Evolutionary conservation across 2,797 vertebrate genomes (phyloP), one percentile per base, ranked within the genome.

Genomic region (Sebastes cheni): DNA sequence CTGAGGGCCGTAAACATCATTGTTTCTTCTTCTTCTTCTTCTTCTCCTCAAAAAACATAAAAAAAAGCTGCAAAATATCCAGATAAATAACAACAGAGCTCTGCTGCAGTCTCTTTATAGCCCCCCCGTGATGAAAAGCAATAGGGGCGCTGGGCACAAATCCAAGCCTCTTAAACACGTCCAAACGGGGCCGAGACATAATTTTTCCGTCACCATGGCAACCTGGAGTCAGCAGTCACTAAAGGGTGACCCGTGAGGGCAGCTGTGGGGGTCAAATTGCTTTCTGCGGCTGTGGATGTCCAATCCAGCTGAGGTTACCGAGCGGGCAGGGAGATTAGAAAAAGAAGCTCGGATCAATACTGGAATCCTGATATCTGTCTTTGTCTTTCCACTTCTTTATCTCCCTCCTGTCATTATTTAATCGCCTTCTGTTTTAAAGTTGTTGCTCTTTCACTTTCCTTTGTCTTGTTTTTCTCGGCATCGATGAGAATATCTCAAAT

Each of bases 141-240:
- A 65, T 22, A 11, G 56, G 5, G 3, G 14, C 46, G 11, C 72
- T 65, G 42, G 86, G 78, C 82, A 65, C 77, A 76, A 69, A 88
- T 79, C 83, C 86, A 79, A 80, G 68, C 68, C 59, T 79, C 62
- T 84, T 75, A 89, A 69, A 91, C 70, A 29, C 5, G 46, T 80
- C 81, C 86, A 79, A 80, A 85, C 62, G n/a, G 58, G 67, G 71
- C 69, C 67, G 36, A 46, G 76, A 88, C 76, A 79, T 92, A 75
- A 91, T 94, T 92, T 30, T 86, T 90, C 87, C 5, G 64, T 95
- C 90, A 74, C 93, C 93, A 89, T 89, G 92, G 93, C 77, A 95
- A 95, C 91, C 82, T 29, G 2, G 76, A 85, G 87, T 67, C 84
- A 86, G 91, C 84, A 86, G 91, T 89, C 92, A 85, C 82, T 86